Conservation (phyloP, 1,140 invertebrate species). For the Thrips palmi region DNA sequence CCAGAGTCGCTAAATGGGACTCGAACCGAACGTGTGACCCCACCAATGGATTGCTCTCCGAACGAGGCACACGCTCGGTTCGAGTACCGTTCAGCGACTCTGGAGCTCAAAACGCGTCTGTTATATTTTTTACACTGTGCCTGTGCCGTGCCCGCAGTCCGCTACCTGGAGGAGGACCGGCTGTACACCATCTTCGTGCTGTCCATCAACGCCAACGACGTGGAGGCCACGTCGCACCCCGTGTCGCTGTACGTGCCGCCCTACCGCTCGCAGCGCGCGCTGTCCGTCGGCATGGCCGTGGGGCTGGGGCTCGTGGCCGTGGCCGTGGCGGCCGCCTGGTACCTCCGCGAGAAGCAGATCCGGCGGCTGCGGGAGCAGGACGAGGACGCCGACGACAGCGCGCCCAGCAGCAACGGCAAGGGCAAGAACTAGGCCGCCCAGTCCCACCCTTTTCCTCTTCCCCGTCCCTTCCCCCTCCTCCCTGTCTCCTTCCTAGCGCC, state of each 20-base stretch:
- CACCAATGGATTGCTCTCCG: neutral
- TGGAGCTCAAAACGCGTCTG: neutral
- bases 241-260: slow-evolving; percentile 36
- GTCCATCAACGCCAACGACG: slow-evolving; percentile 32
- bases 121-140: neutral
- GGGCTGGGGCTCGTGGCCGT: slow-evolving; percentile 31
- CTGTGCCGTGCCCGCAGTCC: slow-evolving; percentile 23
- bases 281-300: slow-evolving; percentile 40
- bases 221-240: slow-evolving; percentile 31
- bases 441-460: too few species aligned
- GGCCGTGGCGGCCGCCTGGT: slow-evolving; percentile 35
- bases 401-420: too few species aligned
- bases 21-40: neutral
- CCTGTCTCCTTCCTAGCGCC: too few species aligned
- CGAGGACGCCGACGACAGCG: too few species aligned
- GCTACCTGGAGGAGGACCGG: slow-evolving; percentile 39
- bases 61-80: neutral
- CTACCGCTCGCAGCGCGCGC: slow-evolving; percentile 35
- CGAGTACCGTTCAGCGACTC: neutral
- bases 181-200: slow-evolving; percentile 45
- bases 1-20: too few species aligned
- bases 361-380: too few species aligned
- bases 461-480: too few species aligned
- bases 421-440: too few species aligned
- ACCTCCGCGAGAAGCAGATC: slow-evolving; percentile 32